Evolutionary conservation across 2,888 invertebrate species (phyloP), one percentile per base, ranked within the genome.

Genomic region (Ochropleura plecta): DNA sequence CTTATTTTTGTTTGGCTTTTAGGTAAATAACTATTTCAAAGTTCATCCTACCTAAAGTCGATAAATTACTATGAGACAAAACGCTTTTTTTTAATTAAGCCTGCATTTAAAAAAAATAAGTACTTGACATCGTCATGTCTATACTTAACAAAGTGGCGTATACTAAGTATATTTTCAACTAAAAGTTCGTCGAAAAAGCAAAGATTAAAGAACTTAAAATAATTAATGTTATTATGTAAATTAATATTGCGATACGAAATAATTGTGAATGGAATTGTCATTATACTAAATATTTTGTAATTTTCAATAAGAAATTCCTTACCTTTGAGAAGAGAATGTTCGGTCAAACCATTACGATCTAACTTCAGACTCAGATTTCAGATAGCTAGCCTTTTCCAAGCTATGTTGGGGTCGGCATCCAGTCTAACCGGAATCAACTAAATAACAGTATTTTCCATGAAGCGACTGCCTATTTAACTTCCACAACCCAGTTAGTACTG

Each of bases 201-300:
- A 90, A 94, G 94, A 94, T 88, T 92, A 93, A 82, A 87, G 73
- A 88, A 88, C 82, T 88, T 87, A 81, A 75, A 86, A 90, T 90
- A 92, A 90, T 88, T 84, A 74, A 89, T 81, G 74, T 88, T 88
- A 82, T 82, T 78, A 86, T 82, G 86, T 85, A 88, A 90, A 89
- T 88, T 88, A 86, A 88, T 88, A 87, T 88, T 86, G 87, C 83
- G 70, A 82, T 81, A 87, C 83, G 78, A 88, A 89, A 89, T 91
- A 85, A 90, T 90, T 86, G 84, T 83, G 85, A 88, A 88, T 79
- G 76, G 82, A 85, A 83, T 76, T 69, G 72, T 63, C 70, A 66
- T 67, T 72, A 46, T 62, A 76, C 20, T 64, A 70, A 80, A 75
- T 62, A 30, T 30, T 30, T 30, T 30, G 30, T 30, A 57, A 51